These are phyloP conservation scores for Myripristis murdjan DNA, from an alignment of 2,797 vertebrate species.

Conservation along the genomic window DNA sequence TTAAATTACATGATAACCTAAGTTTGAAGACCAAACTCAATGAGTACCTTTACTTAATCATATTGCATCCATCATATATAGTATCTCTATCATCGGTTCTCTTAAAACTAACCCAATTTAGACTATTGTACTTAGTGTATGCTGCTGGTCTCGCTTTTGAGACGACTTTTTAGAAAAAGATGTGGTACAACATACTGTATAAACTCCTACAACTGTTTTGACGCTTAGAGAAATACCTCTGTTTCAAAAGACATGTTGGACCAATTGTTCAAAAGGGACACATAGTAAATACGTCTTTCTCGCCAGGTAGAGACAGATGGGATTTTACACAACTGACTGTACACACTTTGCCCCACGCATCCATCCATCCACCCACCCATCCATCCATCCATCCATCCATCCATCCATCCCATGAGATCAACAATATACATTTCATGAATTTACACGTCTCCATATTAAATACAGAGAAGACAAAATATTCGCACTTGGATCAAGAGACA, in stretches of 20 bases:
- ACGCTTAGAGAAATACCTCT: conserved; percentile 82
- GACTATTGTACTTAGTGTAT: conserved; percentile 83
- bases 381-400: conserved; percentile 47
- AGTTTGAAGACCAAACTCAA: conserved; percentile 86
- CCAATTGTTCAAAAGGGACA: conserved; percentile 76
- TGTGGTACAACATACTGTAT: conserved; percentile 83
- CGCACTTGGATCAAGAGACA: conserved; percentile 78
- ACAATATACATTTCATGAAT: conserved; percentile 81
- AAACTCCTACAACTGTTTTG: conserved; percentile 83
- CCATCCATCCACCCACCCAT: too few relatives aligned
- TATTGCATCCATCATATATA: conserved; percentile 90
- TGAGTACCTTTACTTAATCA: conserved; percentile 87
- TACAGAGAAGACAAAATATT: conserved; percentile 82
- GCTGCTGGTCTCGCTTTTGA: conserved; percentile 77
- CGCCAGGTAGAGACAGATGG: conserved; percentile 66
- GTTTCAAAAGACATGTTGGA: conserved; percentile 81
- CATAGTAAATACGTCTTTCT: conserved; percentile 75
- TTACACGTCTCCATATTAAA: conserved; percentile 79
- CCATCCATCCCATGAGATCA: conserved; percentile 66
- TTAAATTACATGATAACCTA: conserved; percentile 89
- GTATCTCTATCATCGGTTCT: conserved; percentile 83
- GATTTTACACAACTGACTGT: conserved; percentile 71
- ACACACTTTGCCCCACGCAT: conserved; percentile 49
- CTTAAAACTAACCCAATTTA: conserved; percentile 86
- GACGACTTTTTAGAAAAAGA: conserved; percentile 75